Evolutionary conservation across 2,113 vertebrate species (phyloP), one percentile per base, ranked within the genome.

Genomic region (Camelus bactrianus): DNA sequence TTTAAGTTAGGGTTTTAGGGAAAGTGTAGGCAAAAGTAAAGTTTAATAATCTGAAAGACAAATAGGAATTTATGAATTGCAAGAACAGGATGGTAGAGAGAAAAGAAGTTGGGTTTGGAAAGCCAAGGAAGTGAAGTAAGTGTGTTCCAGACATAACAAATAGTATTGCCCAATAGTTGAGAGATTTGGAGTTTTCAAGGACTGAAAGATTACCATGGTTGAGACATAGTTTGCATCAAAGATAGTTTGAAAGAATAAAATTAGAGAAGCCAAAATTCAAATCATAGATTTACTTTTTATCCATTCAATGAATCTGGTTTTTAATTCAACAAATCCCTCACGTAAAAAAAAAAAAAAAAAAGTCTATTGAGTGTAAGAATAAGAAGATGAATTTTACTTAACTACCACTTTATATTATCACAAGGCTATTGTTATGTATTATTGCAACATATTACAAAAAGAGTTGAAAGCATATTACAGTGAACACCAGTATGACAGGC

Each of bases 101-200:
- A 54, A 20, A 46, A 46, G 32, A 13, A 32, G 14, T 2, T 60
- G 14, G 42, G 28, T 42, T 52, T 13, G 28, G 56, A 50, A 82
- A 65, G 17, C 20, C 9, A 62, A 70, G 22, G 22, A 70, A 24
- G 28, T 8, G 30, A 72, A 64, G 15, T 24, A 82, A 15, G 2
- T 10, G 5, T 69, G 11, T 10, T 64, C n/a, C 3, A 19, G 19
- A 30, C 28, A 32, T 22, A 17, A 0, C 16, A 9, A 65, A 2
- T 4, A 22, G 28, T 14, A 12, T 8, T 35, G 26, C 8, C 26
- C 10, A 16, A 22, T 12, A 48, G 15, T 0, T 58, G 65, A 72
- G 26, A 79, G 64, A 30, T 3, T 26, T 28, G 5, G 7, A 30
- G 1, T 38, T 81, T 75, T 62, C 32, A 26, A 58, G 9, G 76